Conservation (phyloP, 2,113 vertebrate genomes). For the Paradoxurus hermaphroditus region DNA sequence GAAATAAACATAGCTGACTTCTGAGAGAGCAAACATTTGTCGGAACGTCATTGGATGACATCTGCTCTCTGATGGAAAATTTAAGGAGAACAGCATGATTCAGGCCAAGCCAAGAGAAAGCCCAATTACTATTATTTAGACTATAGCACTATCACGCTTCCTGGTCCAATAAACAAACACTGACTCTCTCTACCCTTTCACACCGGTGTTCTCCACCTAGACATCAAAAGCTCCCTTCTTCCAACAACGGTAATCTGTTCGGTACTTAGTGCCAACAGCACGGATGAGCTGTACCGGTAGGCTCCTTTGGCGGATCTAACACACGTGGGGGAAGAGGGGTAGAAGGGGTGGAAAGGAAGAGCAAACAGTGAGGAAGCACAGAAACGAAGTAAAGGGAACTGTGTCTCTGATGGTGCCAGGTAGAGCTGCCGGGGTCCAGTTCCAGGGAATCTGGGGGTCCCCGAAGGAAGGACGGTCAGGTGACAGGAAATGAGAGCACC, state of each 20-base stretch:
- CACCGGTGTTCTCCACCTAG: neutral
- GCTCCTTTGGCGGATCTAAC: neutral
- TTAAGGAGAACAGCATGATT: slow-evolving; percentile 55
- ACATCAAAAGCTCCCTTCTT: neutral
- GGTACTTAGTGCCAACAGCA: neutral
- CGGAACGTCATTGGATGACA: slow-evolving; percentile 69
- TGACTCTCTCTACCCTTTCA: neutral
- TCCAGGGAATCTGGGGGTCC: no score
- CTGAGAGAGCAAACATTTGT: slow-evolving; percentile 65
- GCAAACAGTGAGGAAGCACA: neutral
- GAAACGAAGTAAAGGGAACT: neutral
- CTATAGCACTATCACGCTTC: neutral
- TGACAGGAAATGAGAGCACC: no score
- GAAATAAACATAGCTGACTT: slow-evolving; percentile 66
- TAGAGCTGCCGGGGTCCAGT: no score
- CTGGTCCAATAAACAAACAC: slow-evolving; percentile 20
- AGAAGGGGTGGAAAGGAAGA: neutral
- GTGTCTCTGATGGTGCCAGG: neutral
- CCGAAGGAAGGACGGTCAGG: no score
- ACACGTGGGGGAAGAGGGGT: neutral
- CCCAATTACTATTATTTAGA: slow-evolving; percentile 59
- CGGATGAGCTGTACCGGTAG: neutral
- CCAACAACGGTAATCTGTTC: neutral
- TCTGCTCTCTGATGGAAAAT: slow-evolving; percentile 58
- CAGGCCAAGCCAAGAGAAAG: slow-evolving; percentile 60